phyloP scores from a whole-genome alignment of 2,113 vertebrate species.

The Neogale vison region DNA sequence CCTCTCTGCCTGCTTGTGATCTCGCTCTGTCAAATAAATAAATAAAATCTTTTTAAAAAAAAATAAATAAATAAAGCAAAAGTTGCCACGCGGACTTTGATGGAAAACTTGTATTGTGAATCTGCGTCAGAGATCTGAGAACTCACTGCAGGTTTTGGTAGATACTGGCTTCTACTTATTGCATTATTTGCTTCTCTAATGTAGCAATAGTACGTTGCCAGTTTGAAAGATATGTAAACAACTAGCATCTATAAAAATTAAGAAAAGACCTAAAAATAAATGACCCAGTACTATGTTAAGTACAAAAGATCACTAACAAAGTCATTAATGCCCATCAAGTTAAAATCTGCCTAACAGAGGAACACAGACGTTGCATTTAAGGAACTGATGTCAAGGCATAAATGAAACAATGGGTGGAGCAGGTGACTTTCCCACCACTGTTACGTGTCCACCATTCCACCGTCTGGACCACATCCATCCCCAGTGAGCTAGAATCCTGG shows the following conservation, averaged over 20 bases:
- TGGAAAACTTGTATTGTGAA: neutral
- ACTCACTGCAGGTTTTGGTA: too few species aligned
- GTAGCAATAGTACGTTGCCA: neutral
- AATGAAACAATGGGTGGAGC: accelerated
- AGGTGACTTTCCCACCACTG: neutral
- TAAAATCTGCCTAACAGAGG: neutral
- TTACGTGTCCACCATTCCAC: accelerated
- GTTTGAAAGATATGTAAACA: neutral
- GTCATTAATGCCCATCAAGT: neutral
- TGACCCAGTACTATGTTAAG: neutral
- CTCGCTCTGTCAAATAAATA: too few species aligned
- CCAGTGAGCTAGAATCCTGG: neutral
- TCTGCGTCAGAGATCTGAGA: neutral
- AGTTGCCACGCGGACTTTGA: accelerated
- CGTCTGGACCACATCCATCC: neutral
- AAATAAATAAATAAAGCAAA: too few species aligned
- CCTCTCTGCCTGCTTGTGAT: too few species aligned
- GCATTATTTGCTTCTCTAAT: neutral
- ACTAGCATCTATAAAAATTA: neutral
- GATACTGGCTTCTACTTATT: neutral
- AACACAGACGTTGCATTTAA: neutral
- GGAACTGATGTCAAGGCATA: neutral
- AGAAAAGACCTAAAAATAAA: neutral
- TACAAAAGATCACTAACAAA: neutral
- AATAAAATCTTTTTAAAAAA: too few species aligned